A percentile compares a stretch with the other conserved stretches of the same genome.
Evolutionary conservation across 2,888 invertebrate species (phyloP).

Genomic region (Drosophila algonquin): DNA sequence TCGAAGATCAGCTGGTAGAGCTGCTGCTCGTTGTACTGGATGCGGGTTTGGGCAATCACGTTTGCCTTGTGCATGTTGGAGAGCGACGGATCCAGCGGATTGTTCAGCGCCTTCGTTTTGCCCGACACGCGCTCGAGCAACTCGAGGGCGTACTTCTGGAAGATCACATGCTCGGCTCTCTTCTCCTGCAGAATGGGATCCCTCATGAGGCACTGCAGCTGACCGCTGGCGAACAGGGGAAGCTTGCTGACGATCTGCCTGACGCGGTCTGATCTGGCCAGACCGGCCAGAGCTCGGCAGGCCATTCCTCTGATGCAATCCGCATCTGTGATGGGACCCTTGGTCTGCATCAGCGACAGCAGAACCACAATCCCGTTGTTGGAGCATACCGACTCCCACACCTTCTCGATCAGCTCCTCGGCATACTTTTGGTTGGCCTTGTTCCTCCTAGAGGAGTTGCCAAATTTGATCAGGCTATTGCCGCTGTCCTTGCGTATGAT

Average conservation of each 20-base stretch:
- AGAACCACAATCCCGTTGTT: conserved; percentile 99
- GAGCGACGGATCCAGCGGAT: conserved; percentile 93
- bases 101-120: conserved; percentile 90
- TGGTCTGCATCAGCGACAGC: conserved; percentile 93
- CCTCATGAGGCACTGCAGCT: conserved; percentile 96
- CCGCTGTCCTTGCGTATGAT: conserved; percentile 85
- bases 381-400: conserved; percentile 97
- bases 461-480: conserved; percentile 69
- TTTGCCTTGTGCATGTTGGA: conserved; percentile 96
- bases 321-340: conserved; percentile 98
- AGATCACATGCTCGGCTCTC: conserved; percentile 96
- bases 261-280: conserved; percentile 96
- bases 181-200: conserved; percentile 99
- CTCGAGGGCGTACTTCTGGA: conserved; percentile 96
- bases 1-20: conserved; percentile 95
- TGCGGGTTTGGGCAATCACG: conserved; percentile 97
- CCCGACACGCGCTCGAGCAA: conserved; percentile 95
- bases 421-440: conserved; percentile 87
- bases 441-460: conserved; percentile 72
- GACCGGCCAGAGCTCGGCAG: conserved; percentile 95
- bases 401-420: conserved; percentile 94
- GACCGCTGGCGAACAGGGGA: conserved; percentile 96
- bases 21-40: conserved; percentile 97
- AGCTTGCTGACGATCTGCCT: conserved; percentile 97
- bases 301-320: conserved; percentile 97